A percentile compares a stretch with the other conserved stretches of the same genome.
Conservation (phyloP, 2,797 vertebrate species). For the Ctenosaura bakeri region DNA sequence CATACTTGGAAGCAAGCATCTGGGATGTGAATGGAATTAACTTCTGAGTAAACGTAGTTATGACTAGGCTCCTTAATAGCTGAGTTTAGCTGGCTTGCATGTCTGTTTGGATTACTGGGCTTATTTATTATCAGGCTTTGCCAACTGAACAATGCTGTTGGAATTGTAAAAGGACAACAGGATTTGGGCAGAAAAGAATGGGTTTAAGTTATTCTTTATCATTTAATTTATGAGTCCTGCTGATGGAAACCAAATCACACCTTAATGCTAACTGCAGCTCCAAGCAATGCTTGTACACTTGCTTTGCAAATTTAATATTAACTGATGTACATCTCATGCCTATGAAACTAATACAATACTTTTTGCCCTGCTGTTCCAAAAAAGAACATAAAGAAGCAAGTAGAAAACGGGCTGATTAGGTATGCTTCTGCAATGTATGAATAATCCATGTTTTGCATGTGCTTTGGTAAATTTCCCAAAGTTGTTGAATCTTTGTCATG, state of each 20-base stretch:
- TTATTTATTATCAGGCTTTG: background rate
- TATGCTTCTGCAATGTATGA: background rate
- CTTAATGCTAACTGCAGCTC: background rate
- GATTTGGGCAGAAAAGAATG: conserved; percentile 45
- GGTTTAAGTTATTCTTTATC: background rate
- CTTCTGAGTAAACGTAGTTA: background rate
- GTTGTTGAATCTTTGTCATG: background rate
- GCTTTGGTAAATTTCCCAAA: background rate
- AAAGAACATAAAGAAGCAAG: background rate
- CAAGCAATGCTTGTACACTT: background rate
- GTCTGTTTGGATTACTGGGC: background rate
- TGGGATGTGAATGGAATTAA: background rate
- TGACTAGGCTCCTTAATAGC: background rate
- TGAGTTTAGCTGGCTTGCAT: background rate
- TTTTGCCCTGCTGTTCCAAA: background rate
- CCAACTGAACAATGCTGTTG: background rate
- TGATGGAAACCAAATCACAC: conserved; percentile 19
- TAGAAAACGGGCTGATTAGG: background rate
- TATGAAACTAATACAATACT: background rate
- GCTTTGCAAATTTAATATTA: background rate
- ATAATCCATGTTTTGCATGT: background rate
- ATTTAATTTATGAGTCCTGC: conserved; percentile 36
- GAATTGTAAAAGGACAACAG: background rate
- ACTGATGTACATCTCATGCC: background rate
- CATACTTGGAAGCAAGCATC: conserved; percentile 7